phyloP scores from a whole-genome alignment of 1,140 invertebrate genomes.

The Scaptomyza montana region DNA sequence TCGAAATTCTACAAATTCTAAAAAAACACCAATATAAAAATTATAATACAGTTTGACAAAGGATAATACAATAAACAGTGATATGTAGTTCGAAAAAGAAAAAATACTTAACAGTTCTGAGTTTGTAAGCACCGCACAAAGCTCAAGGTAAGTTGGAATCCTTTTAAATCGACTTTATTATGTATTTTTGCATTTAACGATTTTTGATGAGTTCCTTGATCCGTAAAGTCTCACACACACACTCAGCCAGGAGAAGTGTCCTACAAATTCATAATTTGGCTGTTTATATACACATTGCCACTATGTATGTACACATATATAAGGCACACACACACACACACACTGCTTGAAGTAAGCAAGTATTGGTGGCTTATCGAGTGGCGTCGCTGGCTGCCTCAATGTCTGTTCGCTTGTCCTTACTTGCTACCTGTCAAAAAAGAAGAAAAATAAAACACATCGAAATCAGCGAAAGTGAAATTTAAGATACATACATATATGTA shows the following conservation, averaged over 20 bases:
- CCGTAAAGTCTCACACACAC: conserved; percentile 63
- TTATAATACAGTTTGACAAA: conserved; percentile 23
- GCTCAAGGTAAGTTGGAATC: conserved; percentile 48
- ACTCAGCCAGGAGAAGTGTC: conserved; percentile 49
- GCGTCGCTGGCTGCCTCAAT: conserved; percentile 46
- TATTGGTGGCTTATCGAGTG: conserved; percentile 73
- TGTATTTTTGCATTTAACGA: conserved; percentile 74
- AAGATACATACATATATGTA: conserved; percentile 7
- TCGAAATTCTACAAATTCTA: conserved; percentile 8
- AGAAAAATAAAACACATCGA: conserved; percentile 29
- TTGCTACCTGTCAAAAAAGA: conserved; percentile 33
- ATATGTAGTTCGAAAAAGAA: conserved; percentile 45
- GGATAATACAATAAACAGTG: conserved; percentile 42
- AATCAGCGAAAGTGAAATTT: conserved; percentile 66
- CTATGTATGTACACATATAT: conserved; percentile 35
- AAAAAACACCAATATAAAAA: conserved; percentile 5
- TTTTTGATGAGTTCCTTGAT: conserved; percentile 80
- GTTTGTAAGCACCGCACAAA: conserved; percentile 46
- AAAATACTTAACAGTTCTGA: conserved; percentile 17
- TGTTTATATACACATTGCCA: conserved; percentile 64
- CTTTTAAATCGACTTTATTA: conserved; percentile 31
- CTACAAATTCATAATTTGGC: conserved; percentile 76
- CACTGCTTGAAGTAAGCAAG: conserved; percentile 19
- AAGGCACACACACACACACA: conserved; percentile 22
- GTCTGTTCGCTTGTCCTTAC: conserved; percentile 54